Percentiles rank a stretch among this genome's conserved stretches.
These are phyloP conservation scores for Zaprionus inermis DNA, from an alignment of 1,140 invertebrate species.

Conservation along the genomic window DNA sequence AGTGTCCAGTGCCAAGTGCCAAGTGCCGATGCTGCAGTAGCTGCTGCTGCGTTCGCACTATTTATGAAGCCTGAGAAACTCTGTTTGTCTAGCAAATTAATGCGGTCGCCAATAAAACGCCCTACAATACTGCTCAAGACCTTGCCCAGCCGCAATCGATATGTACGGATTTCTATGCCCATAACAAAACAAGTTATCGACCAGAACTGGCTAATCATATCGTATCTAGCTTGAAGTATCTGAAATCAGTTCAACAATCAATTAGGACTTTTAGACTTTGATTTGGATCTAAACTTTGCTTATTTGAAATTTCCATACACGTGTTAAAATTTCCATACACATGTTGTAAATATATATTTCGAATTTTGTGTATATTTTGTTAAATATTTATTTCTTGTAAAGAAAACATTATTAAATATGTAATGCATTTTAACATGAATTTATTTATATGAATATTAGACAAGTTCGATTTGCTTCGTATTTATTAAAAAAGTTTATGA, in stretches of 20 bases:
- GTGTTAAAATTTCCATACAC: no score
- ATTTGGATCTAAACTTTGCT: no score
- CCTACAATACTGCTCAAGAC: slow-evolving; percentile 9
- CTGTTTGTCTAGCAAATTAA: slow-evolving; percentile 74
- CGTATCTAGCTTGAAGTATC: neutral
- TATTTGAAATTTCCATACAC: no score
- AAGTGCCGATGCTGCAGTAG: slow-evolving; percentile 46
- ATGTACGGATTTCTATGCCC: neutral
- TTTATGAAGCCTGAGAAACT: slow-evolving; percentile 58
- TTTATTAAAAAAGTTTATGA: no score
- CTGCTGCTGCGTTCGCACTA: slow-evolving; percentile 69
- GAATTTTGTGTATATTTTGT: no score
- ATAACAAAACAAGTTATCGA: neutral
- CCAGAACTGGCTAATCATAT: neutral
- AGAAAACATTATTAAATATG: no score
- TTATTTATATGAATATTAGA: no score
- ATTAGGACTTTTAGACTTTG: slow-evolving; percentile 9
- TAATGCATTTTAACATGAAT: no score
- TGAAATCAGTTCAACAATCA: slow-evolving; percentile 3
- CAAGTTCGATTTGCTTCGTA: no score
- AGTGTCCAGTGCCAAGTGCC: neutral
- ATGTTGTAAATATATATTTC: no score
- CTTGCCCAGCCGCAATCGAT: neutral
- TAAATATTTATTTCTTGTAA: no score
- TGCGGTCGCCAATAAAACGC: slow-evolving; percentile 54